Percentiles rank a stretch among this genome's conserved stretches.
These are phyloP conservation scores for Gymnodraco acuticeps DNA, from an alignment of 2,797 vertebrate species.

Conservation along the genomic window DNA sequence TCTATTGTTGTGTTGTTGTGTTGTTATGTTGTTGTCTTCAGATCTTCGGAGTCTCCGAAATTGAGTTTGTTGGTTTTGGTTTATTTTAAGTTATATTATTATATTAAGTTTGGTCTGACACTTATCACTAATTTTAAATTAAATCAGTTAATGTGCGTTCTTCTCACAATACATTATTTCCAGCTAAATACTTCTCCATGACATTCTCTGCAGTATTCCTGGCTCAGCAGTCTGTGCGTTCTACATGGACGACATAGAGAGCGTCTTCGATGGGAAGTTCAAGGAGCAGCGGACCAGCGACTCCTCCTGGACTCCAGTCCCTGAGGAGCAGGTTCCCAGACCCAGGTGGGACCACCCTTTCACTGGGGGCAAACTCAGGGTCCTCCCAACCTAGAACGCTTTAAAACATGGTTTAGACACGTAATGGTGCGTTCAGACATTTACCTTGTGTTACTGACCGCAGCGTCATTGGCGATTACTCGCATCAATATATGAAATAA, in stretches of 20 bases:
- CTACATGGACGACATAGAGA: slow-evolving; percentile 96
- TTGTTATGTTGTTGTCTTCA: not conserved
- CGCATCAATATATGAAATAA: too few relatives aligned
- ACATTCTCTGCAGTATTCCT: slow-evolving; percentile 86
- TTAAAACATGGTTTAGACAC: not conserved
- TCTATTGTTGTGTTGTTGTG: not conserved
- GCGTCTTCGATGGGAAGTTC: slow-evolving; percentile 92
- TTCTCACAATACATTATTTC: not conserved
- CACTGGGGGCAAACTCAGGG: too few relatives aligned
- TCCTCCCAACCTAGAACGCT: not conserved
- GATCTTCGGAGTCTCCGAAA: not conserved
- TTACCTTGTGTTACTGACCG: too few relatives aligned
- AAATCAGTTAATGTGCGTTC: not conserved
- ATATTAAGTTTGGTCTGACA: not conserved
- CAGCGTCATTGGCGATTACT: too few relatives aligned
- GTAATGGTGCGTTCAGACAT: not conserved
- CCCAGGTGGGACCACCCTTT: slow-evolving; percentile 84
- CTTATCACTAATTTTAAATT: not conserved
- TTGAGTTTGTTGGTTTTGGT: slow-evolving; percentile 1
- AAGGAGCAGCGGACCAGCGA: slow-evolving; percentile 95
- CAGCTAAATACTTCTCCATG: not conserved
- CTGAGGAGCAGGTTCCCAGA: slow-evolving; percentile 93
- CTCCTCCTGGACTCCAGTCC: slow-evolving; percentile 93
- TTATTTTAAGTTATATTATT: not conserved
- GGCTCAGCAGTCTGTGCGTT: slow-evolving; percentile 95